Evolutionary conservation across 2,888 invertebrate species (phyloP).

Genomic region (Hydrotaea cyrtoneurina): DNA sequence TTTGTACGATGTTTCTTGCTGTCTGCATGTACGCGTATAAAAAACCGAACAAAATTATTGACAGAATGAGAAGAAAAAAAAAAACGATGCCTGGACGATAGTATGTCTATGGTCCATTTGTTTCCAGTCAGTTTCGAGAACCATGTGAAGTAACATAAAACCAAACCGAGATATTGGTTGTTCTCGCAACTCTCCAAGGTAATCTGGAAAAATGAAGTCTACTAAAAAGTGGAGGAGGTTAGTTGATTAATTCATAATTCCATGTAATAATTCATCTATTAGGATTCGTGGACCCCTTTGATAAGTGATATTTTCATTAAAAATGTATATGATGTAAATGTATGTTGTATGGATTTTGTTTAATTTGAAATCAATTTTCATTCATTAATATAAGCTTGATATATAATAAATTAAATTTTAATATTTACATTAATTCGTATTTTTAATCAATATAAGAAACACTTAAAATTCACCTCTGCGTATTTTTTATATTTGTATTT

Average conservation of each 20-base stretch:
- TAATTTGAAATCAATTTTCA: constrained; percentile 40
- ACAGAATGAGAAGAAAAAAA: background rate
- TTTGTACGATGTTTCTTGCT: background rate
- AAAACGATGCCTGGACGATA: background rate
- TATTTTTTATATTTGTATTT: constrained; percentile 43
- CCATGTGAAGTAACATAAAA: background rate
- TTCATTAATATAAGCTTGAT: constrained; percentile 53
- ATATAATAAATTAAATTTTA: constrained; percentile 62
- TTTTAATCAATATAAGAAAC: constrained; percentile 53
- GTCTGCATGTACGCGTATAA: background rate
- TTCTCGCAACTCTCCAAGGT: background rate
- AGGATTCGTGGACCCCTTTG: constrained; percentile 19
- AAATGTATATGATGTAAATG: constrained; percentile 37
- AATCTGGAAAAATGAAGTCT: background rate
- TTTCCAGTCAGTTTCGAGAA: background rate
- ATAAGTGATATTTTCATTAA: constrained; percentile 42
- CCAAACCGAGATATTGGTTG: background rate
- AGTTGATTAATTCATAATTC: background rate
- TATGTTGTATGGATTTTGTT: constrained; percentile 35
- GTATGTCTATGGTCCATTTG: background rate
- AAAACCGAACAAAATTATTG: background rate
- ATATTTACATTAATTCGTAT: constrained; percentile 56
- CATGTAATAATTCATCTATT: constrained; percentile 10
- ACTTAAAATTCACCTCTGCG: constrained; percentile 44
- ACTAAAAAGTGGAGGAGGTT: background rate